Conservation (phyloP, 2,797 vertebrate genomes). For the Cynodonichthys magdalenae region DNA sequence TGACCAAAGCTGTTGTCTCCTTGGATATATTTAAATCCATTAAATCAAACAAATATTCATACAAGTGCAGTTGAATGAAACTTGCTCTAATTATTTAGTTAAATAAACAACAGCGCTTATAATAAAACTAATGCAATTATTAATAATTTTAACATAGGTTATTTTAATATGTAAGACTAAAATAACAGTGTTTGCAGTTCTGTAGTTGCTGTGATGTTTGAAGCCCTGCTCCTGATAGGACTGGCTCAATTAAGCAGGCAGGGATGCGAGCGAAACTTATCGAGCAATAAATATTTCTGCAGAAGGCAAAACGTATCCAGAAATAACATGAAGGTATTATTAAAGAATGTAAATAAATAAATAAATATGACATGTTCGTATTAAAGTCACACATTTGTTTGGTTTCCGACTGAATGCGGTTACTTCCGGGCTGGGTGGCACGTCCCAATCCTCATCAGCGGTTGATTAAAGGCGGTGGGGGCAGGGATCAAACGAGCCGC, state of each 20-base stretch:
- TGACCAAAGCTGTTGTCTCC: too few relatives aligned
- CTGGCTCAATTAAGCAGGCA: constrained; percentile 48
- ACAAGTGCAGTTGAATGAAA: too few relatives aligned
- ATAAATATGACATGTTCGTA: accelerated
- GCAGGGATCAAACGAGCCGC: constrained; percentile 71
- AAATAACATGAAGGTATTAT: background rate
- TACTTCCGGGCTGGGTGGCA: constrained; percentile 73
- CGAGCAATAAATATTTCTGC: background rate
- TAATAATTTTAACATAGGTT: too few relatives aligned
- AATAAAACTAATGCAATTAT: too few relatives aligned
- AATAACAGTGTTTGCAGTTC: too few relatives aligned
- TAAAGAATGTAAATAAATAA: background rate
- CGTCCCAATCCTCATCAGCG: constrained; percentile 74
- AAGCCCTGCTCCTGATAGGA: constrained; percentile 47
- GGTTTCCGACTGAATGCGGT: constrained; percentile 17
- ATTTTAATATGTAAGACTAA: too few relatives aligned
- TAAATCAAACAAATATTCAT: too few relatives aligned
- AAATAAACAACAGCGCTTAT: too few relatives aligned
- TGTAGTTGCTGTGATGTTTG: background rate
- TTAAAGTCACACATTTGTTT: background rate
- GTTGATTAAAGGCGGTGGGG: constrained; percentile 73
- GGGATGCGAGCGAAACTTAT: constrained; percentile 35
- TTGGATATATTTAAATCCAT: too few relatives aligned
- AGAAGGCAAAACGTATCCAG: background rate
- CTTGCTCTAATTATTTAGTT: too few relatives aligned